Evolutionary conservation across 2,797 vertebrate species (phyloP).

Genomic region (Peromyscus melanophrys): DNA sequence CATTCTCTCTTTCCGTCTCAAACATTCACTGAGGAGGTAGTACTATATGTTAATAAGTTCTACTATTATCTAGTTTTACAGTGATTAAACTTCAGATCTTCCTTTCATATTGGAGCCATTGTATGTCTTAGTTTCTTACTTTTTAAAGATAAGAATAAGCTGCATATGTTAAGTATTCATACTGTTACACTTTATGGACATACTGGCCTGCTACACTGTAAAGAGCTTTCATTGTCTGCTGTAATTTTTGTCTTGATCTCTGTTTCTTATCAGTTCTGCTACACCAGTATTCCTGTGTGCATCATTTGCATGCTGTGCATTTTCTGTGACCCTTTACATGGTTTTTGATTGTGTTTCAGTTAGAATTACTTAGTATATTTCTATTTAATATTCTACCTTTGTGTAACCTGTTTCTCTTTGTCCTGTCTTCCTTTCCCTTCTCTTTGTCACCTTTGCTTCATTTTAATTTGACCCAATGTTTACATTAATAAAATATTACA

Average conservation of each 20-base stretch:
- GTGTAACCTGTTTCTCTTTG: background rate
- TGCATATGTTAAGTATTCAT: background rate
- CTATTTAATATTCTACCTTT: background rate
- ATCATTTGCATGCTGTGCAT: background rate
- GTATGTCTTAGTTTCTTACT: background rate
- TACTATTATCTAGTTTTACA: background rate
- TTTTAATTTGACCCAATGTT: background rate
- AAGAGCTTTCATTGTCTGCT: background rate
- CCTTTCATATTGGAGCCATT: background rate
- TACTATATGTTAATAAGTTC: background rate
- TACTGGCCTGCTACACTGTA: background rate
- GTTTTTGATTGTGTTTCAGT: background rate
- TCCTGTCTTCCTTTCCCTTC: background rate
- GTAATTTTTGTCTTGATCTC: background rate
- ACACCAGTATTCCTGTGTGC: background rate
- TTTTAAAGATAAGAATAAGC: slow-evolving; percentile 21
- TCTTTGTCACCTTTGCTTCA: background rate
- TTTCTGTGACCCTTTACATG: background rate
- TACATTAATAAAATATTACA: background rate
- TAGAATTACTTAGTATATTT: background rate
- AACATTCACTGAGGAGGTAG: background rate
- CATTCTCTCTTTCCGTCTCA: background rate
- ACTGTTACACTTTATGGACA: background rate
- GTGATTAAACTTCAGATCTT: background rate
- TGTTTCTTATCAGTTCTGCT: background rate